Evolutionary conservation across 2,888 invertebrate genomes (phyloP), one percentile per base, ranked within the genome.

Genomic region (Atethmia centrago): DNA sequence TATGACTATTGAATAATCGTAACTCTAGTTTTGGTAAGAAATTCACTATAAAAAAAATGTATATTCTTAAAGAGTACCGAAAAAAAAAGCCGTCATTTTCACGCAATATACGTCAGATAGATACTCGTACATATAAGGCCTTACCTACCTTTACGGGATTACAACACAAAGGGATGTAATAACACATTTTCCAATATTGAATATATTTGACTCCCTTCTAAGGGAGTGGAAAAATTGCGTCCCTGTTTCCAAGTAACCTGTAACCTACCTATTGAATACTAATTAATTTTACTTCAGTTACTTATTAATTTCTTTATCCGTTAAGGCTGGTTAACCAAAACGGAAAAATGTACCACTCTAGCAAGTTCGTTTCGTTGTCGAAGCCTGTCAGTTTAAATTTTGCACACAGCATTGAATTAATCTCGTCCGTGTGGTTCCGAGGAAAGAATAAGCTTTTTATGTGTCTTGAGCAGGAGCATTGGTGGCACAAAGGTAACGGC

Each of bases 231-330:
- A 61, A 65, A 21, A 56, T 45, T 63, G 28, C 40, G 25, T 45
- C 28, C 36, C 28, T 19, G 5, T 59, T 64, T 47, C 25, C 40
- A 42, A 64, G 47, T 36, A 71, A 14, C 55, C 70, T 28, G n/a
- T n/a, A n/a, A n/a, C 12, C n/a, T n/a, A 36, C 49, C 28, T 49
- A 61, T 66, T 81, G 49, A 74, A 81, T 75, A 76, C 25, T 67
- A 53, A 75, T 67, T 63, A 47, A 56, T 74, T 55, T 31, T 56
- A 62, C 66, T 62, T 45, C 28, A 51, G 51, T 56, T 40, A 51
- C 45, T n/a, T 55, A 51, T 71, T 56, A 3, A 62, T 80, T 74
- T n/a, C n/a, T n/a, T n/a, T n/a, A n/a, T n/a, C n/a, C 49, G 49
- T 25, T 53, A 53, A 49, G 53, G 19, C 51, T 55, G 8, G 36